Evolutionary conservation across 2,888 invertebrate species (phyloP).

Genomic region (Folsomia candida): DNA sequence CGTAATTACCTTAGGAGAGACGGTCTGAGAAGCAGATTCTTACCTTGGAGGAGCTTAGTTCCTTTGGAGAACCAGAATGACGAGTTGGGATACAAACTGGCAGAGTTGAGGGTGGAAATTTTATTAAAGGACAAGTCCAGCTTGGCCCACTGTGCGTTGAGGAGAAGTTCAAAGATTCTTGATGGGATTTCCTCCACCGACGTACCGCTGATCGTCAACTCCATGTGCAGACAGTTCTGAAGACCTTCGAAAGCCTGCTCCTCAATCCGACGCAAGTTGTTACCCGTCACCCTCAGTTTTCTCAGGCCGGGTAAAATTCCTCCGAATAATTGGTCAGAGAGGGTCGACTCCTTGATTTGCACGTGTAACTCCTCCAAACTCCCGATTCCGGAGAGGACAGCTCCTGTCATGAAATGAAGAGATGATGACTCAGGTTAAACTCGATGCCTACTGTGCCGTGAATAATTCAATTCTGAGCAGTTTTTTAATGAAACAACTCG

Average conservation of each 20-base stretch:
- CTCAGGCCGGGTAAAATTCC: slow-evolving; percentile 75
- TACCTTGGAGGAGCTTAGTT: slow-evolving; percentile 80
- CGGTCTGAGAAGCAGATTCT: too few species aligned
- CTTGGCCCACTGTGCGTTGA: slow-evolving; percentile 43
- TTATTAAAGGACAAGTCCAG: slow-evolving; percentile 80
- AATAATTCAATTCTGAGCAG: neutral
- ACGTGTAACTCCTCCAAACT: slow-evolving; percentile 73
- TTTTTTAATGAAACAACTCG: too few species aligned
- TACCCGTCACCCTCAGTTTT: slow-evolving; percentile 76
- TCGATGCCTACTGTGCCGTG: too few species aligned
- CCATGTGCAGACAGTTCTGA: slow-evolving; percentile 71
- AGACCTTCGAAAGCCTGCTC: slow-evolving; percentile 74
- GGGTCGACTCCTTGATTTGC: slow-evolving; percentile 69
- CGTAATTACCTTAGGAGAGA: neutral
- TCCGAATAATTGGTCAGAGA: slow-evolving; percentile 73
- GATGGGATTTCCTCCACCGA: slow-evolving; percentile 75
- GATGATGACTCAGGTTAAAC: neutral
- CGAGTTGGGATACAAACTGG: slow-evolving; percentile 81
- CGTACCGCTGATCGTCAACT: slow-evolving; percentile 73
- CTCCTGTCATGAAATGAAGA: slow-evolving; percentile 52
- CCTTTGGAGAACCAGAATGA: slow-evolving; percentile 84
- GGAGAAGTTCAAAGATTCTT: slow-evolving; percentile 55
- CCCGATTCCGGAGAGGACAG: slow-evolving; percentile 67
- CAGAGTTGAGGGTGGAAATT: slow-evolving; percentile 74
- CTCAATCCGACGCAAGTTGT: slow-evolving; percentile 69